Conservation (phyloP, 2,113 vertebrate genomes). For the Aspiorhynchus laticeps region DNA sequence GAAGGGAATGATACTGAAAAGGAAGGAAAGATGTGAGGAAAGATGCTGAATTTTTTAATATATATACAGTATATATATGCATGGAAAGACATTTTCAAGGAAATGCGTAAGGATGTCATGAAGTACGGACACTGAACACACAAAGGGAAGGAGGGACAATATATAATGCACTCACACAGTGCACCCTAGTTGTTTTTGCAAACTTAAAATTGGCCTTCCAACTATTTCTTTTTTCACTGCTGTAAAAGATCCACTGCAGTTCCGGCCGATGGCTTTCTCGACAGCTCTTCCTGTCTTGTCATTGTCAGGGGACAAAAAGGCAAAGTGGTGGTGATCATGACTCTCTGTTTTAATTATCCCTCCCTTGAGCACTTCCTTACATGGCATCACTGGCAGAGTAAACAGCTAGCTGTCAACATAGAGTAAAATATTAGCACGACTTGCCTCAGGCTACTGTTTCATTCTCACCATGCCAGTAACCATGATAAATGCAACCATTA, state of each 20-base stretch:
- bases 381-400: slow-evolving; percentile 25
- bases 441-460: neutral
- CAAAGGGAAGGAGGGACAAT: neutral
- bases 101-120: no score
- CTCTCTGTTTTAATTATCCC: slow-evolving; percentile 55
- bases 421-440: slow-evolving; percentile 39
- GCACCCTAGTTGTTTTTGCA: slow-evolving; percentile 18
- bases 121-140: neutral
- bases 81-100: neutral
- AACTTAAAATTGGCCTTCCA: slow-evolving; percentile 32
- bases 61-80: no score
- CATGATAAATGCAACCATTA: slow-evolving; percentile 61
- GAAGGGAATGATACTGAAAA: neutral
- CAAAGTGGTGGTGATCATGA: slow-evolving; percentile 22
- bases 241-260: slow-evolving; percentile 21
- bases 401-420: slow-evolving; percentile 50
- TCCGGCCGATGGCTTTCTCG: slow-evolving; percentile 30
- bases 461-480: slow-evolving; percentile 50
- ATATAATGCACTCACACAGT: neutral
- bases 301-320: slow-evolving; percentile 18
- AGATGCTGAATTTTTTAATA: no score
- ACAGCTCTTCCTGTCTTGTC: slow-evolving; percentile 48
- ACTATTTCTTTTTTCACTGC: slow-evolving; percentile 10
- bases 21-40: neutral
- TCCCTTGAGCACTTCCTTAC: slow-evolving; percentile 27